Conservation (phyloP, 2,888 invertebrate genomes). For the Lagria hirta region DNA sequence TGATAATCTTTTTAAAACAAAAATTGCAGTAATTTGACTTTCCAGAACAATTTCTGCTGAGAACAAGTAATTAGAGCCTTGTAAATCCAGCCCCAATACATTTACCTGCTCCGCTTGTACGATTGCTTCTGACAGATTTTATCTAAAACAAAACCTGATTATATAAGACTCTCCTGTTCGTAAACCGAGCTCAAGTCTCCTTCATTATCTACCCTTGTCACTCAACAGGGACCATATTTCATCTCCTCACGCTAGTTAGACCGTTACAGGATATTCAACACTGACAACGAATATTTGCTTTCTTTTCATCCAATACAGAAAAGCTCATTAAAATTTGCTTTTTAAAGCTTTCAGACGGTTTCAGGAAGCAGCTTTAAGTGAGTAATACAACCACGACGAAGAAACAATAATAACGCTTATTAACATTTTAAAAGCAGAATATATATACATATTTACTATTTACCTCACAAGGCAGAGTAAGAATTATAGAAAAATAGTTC, state of each 20-base stretch:
- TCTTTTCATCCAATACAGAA: too few relatives aligned
- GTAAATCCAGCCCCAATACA: conserved; percentile 8
- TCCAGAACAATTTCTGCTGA: conserved; percentile 3
- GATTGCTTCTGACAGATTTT: conserved; percentile 39
- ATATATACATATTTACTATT: too few relatives aligned
- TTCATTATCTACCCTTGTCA: conserved; percentile 42
- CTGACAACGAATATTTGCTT: too few relatives aligned
- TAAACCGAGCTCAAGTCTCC: conserved; percentile 38
- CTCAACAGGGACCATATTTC: conserved; percentile 43
- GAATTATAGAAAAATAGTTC: too few relatives aligned
- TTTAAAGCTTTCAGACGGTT: too few relatives aligned
- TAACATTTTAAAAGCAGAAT: too few relatives aligned
- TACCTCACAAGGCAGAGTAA: too few relatives aligned
- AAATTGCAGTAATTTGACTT: conserved; percentile 2
- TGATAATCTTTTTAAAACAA: conserved; percentile 14
- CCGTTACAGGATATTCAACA: conserved; percentile 19
- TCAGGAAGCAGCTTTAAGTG: too few relatives aligned
- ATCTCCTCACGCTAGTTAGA: conserved; percentile 37
- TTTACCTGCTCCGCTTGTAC: conserved; percentile 10
- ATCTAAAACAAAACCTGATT: conserved; percentile 41
- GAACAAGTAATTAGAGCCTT: too few relatives aligned
- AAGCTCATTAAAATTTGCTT: too few relatives aligned
- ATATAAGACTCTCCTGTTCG: conserved; percentile 33
- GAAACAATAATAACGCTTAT: too few relatives aligned
- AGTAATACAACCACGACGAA: too few relatives aligned